Evolutionary conservation across 2,888 invertebrate species (phyloP).

Genomic region (Parnassius mnemosyne): DNA sequence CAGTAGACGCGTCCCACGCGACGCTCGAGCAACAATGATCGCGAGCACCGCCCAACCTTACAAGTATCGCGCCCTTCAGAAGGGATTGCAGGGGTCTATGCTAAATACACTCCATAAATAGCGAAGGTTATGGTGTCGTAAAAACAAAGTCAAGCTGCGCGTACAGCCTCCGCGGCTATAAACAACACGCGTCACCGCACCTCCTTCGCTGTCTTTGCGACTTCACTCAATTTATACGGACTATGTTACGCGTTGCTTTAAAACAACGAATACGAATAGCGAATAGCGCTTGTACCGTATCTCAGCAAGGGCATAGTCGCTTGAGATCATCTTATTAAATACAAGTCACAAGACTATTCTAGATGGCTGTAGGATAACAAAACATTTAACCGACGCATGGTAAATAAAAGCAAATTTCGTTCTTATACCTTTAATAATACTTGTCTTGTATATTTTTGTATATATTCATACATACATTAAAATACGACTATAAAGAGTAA

Average conservation of each 20-base stretch:
- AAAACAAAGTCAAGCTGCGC: constrained; percentile 77
- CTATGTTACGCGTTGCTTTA: constrained; percentile 22
- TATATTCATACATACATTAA: no score
- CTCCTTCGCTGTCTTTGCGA: constrained; percentile 21
- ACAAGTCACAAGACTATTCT: constrained; percentile 18
- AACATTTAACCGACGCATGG: background rate
- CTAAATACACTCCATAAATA: constrained; percentile 75
- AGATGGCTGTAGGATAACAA: constrained; percentile 16
- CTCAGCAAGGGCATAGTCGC: constrained; percentile 1
- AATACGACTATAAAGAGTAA: no score
- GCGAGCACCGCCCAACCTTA: constrained; percentile 50
- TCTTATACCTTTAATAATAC: no score
- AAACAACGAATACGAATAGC: background rate
- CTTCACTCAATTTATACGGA: constrained; percentile 20
- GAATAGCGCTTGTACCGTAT: constrained; percentile 1
- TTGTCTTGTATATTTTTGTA: no score
- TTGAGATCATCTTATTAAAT: constrained; percentile 23
- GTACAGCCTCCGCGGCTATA: constrained; percentile 56
- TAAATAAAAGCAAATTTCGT: no score
- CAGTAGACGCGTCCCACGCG: constrained; percentile 75
- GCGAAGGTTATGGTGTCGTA: constrained; percentile 68
- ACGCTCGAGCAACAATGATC: constrained; percentile 44
- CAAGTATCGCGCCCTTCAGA: constrained; percentile 61
- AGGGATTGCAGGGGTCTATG: constrained; percentile 64
- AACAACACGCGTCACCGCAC: constrained; percentile 61